Evolutionary conservation across 2,113 vertebrate genomes (phyloP), one percentile per base, ranked within the genome.

Genomic region (Pachyramphus minor): DNA sequence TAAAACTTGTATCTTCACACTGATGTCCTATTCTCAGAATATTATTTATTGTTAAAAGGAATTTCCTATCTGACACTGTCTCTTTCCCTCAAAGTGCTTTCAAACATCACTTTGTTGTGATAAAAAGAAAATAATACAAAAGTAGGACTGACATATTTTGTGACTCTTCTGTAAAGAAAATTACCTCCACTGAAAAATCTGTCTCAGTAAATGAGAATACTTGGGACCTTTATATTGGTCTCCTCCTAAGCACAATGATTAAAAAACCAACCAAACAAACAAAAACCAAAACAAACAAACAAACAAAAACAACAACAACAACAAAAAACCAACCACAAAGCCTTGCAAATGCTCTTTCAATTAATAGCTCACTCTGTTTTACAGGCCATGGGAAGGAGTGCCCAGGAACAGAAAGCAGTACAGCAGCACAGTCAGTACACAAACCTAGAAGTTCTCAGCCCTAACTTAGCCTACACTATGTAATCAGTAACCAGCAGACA

Each of bases 381-480:
- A 44, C 9, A n/a, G 56, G 45, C 8, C 33, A 45, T 14, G 3
- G 2, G 27, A 2, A 3, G 35, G 25, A 50, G 35, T 33, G 24
- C 24, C 55, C 35, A 24, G 41, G 58, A 77, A 8, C 21, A 69
- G 10, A 28, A 33, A 39, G 47, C 28, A 44, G 30, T 3, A n/a
- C 9, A 73, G 68, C n/a, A 18, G 35, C 30, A 25, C 20, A 8
- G 39, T 7, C 42, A 17, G 24, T 8, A 9, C 11, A 12, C 0
- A 0, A 3, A 5, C 47, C 21, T 53, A 39, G 64, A 52, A 41
- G 47, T 4, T 18, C 4, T 1, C 67, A 49, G 60, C n/a, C 56
- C 60, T 28, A 47, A 45, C 20, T 25, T 8, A 9, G 37, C 30
- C 28, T 8, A 4, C 4, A 1, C 28, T 2, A 0, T 11, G 42